Evolutionary conservation across 2,113 vertebrate species (phyloP), one percentile per base, ranked within the genome.

Genomic region (Esox niger): DNA sequence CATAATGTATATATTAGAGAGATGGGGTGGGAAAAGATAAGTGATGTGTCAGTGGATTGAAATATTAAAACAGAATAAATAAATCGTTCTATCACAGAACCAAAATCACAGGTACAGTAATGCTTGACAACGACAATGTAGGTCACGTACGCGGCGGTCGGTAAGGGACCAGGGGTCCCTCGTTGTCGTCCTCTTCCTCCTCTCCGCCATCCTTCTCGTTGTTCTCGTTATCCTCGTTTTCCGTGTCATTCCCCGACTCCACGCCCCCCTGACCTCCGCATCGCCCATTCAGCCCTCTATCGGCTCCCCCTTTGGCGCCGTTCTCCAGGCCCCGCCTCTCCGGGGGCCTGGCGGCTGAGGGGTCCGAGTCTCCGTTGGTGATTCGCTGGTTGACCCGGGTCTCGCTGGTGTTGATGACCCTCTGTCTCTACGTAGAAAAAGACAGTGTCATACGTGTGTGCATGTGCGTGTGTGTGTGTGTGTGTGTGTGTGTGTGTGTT

Each of bases 391-490:
- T 87, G 52, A 89, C 83, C n/a, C 79, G 79, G 9, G 87, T 89
- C 60, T 92, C 91, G 23, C 89, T 92, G 82, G 94, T 96, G 86
- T 95, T 96, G 85, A 96, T 95, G 80, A 98, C 84, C 76, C 96
- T 91, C 76, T 97, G 96, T 62, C 96, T 95, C 96, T 98, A 90
- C 20, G 32, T 30, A 32, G 6, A 13, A 54, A 59, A 26, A 1
- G 20, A 68, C 17, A 49, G 58, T 17, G 31, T 32, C 7, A 58
- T 3, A 6, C 13, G 33, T 15, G 17, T 11, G 15, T 8, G 29
- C 6, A 9, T 21, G 7, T 13, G 31, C 11, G n/a, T 23, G 23
- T 17, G 26, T 13, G 38, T 49, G 25, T 64, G 38, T 49, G 11
- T 11, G 38, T 13, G 23, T 52, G 47, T 30, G n/a, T 5, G 20